phyloP scores from a whole-genome alignment of 2,113 vertebrate species.

The Phocoena phocoena region DNA sequence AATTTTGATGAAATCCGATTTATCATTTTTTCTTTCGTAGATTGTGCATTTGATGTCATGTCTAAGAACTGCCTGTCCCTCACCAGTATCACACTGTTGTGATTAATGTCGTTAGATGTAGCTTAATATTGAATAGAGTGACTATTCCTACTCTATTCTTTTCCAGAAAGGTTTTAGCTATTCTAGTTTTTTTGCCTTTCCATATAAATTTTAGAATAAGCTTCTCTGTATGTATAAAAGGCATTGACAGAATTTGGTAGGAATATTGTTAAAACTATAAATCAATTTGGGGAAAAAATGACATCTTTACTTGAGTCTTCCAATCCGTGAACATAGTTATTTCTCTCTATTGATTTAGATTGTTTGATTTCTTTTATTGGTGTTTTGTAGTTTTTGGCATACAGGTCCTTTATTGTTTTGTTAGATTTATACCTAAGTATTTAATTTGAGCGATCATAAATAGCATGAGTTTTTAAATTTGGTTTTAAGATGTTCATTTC shows the following conservation, averaged over 20 bases:
- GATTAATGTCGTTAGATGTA: not conserved
- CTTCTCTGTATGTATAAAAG: not conserved
- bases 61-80: not conserved
- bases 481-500: not conserved
- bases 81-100: not conserved
- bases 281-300: not conserved
- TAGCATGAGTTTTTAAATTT: not conserved
- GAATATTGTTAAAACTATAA: not conserved
- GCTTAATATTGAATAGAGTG: not conserved
- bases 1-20: not conserved
- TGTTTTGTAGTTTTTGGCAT: constrained; percentile 26
- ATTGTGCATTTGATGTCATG: not conserved
- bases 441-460: not conserved
- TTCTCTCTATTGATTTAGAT: not conserved
- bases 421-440: not conserved
- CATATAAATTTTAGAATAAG: constrained; percentile 11
- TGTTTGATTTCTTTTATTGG: constrained; percentile 17
- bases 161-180: not conserved
- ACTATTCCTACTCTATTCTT: constrained; percentile 30
- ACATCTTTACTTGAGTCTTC: not conserved
- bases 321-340: not conserved
- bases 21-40: constrained; percentile 18
- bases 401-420: not conserved
- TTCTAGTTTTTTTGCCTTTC: not conserved
- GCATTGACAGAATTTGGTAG: not conserved